Base-by-base conservation (phyloP, 2,797 vertebrate species). In the Buphagus erythrorhynchus region DNA sequence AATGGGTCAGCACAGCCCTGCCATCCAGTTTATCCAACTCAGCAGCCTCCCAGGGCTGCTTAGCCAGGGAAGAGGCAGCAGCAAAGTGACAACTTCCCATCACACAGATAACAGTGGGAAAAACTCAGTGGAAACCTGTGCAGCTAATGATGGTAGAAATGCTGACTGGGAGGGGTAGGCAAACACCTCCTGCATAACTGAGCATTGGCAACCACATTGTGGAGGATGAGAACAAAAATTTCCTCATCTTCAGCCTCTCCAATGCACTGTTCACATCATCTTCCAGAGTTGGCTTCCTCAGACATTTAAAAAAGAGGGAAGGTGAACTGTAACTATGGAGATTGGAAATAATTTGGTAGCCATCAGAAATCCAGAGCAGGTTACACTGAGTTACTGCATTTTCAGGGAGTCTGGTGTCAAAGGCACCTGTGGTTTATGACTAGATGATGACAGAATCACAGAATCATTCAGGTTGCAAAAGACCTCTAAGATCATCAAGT, bases 1-100 rank as follows among this genome's bases (percentile, higher is more conserved):
- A 49, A 61, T 42, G 1, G 3, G 19, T 40, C 94, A 86, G 80
- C 72, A 61, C 17, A 1, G 9, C 31, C 57, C 35, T 0, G 0
- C 78, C 71, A 20, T 14, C 57, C 65, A 4, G 29, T 71, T 57
- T 71, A 22, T 9, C 54, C 54, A 61, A 7, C 25, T 45, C 54
- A 26, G 72, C 69, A 73, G 54, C 52, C 82, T 88, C 29, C 21
- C 0, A 36, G 48, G 57, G 7, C 80, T 71, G 52, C 55, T 71
- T 46, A 54, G 77, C 71, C 45, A 62, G 67, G 38, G 67, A 46
- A 75, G 17, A 40, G 59, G 36, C 61, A 88, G 77, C 55, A 81
- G 65, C 71, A 67, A 55, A 65, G 36, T 58, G 72, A 28, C 79
- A 78, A 38, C 52, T 76, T 42, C 52, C 68, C 61, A 2, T 91